Evolutionary conservation across 2,888 invertebrate genomes (phyloP).

Genomic region (Clostera curtula): DNA sequence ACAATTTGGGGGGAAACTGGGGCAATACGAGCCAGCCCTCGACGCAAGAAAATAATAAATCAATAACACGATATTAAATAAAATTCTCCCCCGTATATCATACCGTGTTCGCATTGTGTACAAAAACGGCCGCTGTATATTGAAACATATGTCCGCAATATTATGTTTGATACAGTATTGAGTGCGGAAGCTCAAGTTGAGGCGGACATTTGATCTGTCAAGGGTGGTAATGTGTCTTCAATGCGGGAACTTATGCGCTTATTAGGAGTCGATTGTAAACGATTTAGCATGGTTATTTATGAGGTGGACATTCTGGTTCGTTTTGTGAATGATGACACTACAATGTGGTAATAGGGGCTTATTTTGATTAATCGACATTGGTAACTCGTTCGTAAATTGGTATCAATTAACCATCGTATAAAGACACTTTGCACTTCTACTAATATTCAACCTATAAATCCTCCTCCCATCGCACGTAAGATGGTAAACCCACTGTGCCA

Average conservation of each 20-base stretch:
- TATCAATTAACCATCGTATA: no score
- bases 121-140: conserved; percentile 40
- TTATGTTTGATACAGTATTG: conserved; percentile 7
- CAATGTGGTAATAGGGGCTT: neutral
- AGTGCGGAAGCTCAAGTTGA: conserved; percentile 21
- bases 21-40: conserved; percentile 32
- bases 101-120: conserved; percentile 36
- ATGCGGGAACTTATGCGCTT: conserved; percentile 53
- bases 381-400: no score
- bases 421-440: conserved; percentile 4
- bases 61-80: conserved; percentile 68
- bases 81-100: conserved; percentile 60
- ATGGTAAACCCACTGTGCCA: no score
- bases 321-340: conserved; percentile 6
- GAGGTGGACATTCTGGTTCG: conserved; percentile 16
- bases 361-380: no score
- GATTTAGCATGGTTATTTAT: conserved; percentile 40
- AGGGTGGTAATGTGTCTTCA: conserved; percentile 52
- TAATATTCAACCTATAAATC: no score
- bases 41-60: conserved; percentile 49
- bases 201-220: conserved; percentile 39
- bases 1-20: conserved; percentile 33
- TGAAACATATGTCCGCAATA: conserved; percentile 23
- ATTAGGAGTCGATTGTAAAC: conserved; percentile 48
- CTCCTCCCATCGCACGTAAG: no score